Percentiles rank a stretch among this genome's conserved stretches.
These are phyloP conservation scores for Dermatemys mawii DNA, from an alignment of 2,113 vertebrate genomes.

Conservation along the genomic window DNA sequence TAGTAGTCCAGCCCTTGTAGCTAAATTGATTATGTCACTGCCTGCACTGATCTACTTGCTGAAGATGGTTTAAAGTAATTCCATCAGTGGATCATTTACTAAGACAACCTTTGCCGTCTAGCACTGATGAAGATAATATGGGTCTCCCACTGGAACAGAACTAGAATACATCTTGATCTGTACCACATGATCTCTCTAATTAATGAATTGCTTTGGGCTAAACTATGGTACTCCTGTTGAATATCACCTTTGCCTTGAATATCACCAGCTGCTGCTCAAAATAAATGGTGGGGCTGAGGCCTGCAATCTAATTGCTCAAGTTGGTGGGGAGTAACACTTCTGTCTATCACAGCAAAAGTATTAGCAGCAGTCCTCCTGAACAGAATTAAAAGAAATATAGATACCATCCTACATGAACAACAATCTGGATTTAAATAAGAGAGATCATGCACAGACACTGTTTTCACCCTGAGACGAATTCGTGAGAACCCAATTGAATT, in stretches of 20 bases:
- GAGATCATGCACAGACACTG: too few relatives aligned
- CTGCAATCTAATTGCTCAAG: background rate
- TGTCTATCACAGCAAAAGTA: too few relatives aligned
- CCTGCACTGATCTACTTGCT: background rate
- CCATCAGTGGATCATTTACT: background rate
- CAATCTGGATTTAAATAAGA: too few relatives aligned
- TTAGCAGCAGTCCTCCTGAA: too few relatives aligned
- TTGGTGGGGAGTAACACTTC: too few relatives aligned
- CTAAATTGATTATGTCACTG: background rate
- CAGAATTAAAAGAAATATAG: too few relatives aligned
- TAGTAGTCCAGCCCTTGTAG: background rate
- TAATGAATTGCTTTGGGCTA: background rate
- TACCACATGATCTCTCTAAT: background rate
- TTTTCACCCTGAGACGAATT: too few relatives aligned
- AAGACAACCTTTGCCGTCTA: background rate
- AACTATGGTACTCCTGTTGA: background rate
- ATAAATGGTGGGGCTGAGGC: background rate
- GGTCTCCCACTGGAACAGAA: background rate
- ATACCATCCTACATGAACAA: too few relatives aligned
- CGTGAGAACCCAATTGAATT: too few relatives aligned
- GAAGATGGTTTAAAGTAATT: background rate
- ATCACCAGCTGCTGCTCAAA: background rate
- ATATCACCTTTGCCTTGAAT: background rate
- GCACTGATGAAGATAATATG: background rate
- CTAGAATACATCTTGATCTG: accelerated